A percentile compares a stretch with the other conserved stretches of the same genome.
Evolutionary conservation across 2,113 vertebrate species (phyloP).

Genomic region (Melanerpes aurifrons): DNA sequence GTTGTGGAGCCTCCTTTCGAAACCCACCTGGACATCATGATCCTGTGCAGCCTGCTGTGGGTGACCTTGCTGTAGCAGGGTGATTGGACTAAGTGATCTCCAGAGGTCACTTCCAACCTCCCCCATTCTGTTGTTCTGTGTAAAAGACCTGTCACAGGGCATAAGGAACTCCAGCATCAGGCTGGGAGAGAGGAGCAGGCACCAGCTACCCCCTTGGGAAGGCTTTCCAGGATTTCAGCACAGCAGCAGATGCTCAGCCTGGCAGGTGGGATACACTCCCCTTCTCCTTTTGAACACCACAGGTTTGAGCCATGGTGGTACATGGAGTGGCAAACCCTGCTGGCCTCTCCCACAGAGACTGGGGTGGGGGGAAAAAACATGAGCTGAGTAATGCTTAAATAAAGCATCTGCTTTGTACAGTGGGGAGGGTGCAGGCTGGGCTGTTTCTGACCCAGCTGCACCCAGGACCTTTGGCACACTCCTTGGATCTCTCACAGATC

Average conservation of each 20-base stretch:
- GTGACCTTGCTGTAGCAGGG: no score
- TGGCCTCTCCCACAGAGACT: background rate
- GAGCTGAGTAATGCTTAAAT: background rate
- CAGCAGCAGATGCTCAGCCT: rapidly evolving
- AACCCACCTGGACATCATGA: no score
- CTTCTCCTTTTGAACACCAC: rapidly evolving
- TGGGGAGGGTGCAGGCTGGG: background rate
- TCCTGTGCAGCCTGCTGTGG: no score
- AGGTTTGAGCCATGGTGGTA: rapidly evolving
- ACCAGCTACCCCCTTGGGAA: background rate
- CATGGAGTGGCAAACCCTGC: background rate
- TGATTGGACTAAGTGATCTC: no score
- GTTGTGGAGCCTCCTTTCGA: no score
- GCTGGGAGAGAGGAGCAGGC: background rate
- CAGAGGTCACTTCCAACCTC: no score
- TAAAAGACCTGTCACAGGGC: background rate
- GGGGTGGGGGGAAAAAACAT: background rate
- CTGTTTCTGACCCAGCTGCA: background rate
- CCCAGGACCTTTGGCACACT: no score
- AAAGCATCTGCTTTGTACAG: background rate
- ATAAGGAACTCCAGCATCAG: background rate
- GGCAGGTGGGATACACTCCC: rapidly evolving
- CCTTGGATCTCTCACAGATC: no score
- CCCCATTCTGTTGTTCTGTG: no score
- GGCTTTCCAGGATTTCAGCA: background rate